These are phyloP conservation scores for Menidia menidia DNA, from an alignment of 2,797 vertebrate species.

Conservation along the genomic window DNA sequence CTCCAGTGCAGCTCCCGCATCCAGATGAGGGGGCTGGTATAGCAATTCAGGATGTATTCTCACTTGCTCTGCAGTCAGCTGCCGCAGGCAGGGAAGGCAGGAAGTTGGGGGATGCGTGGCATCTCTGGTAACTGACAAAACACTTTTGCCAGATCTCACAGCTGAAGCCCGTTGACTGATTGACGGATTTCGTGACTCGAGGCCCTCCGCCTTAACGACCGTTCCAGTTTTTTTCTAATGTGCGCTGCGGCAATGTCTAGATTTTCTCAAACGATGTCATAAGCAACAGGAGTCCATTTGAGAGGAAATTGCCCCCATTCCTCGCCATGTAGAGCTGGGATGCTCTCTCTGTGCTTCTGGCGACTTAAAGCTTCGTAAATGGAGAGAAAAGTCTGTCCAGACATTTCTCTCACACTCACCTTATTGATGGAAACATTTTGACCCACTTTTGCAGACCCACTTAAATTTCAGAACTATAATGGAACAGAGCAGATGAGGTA, in stretches of 20 bases:
- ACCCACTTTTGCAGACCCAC: slow-evolving; percentile 49
- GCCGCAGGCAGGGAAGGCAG: slow-evolving; percentile 66
- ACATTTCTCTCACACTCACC: slow-evolving; percentile 35
- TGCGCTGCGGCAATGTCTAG: slow-evolving; percentile 19
- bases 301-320: slow-evolving; percentile 61
- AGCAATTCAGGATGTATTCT: slow-evolving; percentile 73
- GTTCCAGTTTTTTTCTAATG: slow-evolving; percentile 47
- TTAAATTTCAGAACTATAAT: slow-evolving; percentile 3
- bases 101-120: slow-evolving; percentile 64
- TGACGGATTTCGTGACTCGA: slow-evolving; percentile 59
- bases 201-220: slow-evolving; percentile 23
- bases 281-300: slow-evolving; percentile 27
- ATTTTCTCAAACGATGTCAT: slow-evolving; percentile 41
- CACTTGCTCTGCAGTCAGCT: slow-evolving; percentile 60
- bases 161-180: slow-evolving; percentile 63
- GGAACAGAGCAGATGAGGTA: slow-evolving; percentile 38
- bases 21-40: slow-evolving; percentile 76
- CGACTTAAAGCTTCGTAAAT: slow-evolving; percentile 23
- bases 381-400: slow-evolving; percentile 28
- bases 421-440: slow-evolving; percentile 50
- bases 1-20: slow-evolving; percentile 65
- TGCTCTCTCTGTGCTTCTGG: slow-evolving; percentile 16
- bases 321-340: slow-evolving; percentile 26
- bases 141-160: slow-evolving; percentile 68
- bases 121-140: slow-evolving; percentile 63